These are phyloP conservation scores for Lasioglossum villosulum DNA, from an alignment of 2,888 invertebrate genomes.

Conservation along the genomic window DNA sequence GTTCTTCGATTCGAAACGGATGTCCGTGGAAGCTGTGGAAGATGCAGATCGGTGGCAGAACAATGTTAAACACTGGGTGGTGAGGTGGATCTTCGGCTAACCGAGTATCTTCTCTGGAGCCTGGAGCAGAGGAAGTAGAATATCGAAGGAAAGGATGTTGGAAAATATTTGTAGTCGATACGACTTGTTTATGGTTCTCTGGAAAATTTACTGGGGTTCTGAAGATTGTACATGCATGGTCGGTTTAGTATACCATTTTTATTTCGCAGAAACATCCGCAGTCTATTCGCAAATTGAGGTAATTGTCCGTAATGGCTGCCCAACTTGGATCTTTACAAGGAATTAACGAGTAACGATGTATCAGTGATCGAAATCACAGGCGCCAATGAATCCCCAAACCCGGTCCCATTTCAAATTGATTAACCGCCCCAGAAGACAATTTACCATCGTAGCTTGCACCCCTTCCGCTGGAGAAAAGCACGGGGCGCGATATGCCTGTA, in stretches of 20 bases:
- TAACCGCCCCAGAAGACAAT: neutral
- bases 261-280: neutral
- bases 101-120: neutral
- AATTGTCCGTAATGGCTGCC: no score
- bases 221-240: neutral
- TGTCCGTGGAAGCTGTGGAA: neutral
- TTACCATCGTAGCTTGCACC: neutral
- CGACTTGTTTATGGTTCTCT: neutral
- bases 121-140: neutral
- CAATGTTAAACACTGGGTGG: neutral
- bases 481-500: conserved; percentile 23
- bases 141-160: neutral
- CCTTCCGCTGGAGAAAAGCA: neutral
- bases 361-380: neutral
- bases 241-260: neutral
- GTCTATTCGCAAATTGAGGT: neutral
- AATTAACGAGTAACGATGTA: neutral
- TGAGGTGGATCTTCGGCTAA: neutral
- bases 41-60: neutral
- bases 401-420: neutral
- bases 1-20: neutral
- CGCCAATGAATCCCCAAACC: neutral
- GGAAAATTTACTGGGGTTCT: neutral
- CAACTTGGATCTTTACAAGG: neutral
- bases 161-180: neutral